Evolutionary conservation across 2,113 vertebrate species (phyloP).

Genomic region (Redunca redunca): DNA sequence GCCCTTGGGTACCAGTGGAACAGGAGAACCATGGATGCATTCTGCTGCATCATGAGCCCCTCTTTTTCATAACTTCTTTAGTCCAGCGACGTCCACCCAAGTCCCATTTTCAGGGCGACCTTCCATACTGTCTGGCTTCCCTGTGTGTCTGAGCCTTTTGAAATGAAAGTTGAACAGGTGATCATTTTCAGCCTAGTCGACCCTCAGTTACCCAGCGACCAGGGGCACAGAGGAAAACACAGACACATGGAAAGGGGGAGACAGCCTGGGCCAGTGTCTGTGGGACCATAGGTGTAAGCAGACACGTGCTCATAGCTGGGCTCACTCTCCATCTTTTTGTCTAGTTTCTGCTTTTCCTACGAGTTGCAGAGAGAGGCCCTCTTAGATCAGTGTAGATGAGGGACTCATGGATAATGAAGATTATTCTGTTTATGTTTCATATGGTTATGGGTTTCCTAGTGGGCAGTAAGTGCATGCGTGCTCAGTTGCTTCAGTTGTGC

Average conservation of each 20-base stretch:
- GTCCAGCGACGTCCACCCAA: not conserved
- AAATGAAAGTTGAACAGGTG: not conserved
- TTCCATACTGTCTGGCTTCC: not conserved
- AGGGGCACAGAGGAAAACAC: not conserved
- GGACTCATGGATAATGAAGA: not conserved
- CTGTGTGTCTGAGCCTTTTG: not conserved
- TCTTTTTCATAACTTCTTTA: not conserved
- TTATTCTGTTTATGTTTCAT: not conserved
- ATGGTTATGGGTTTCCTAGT: not conserved
- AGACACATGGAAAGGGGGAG: not conserved
- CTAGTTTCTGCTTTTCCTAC: not conserved
- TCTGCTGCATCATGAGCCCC: not conserved
- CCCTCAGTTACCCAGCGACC: not conserved
- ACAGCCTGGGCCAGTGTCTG: not conserved
- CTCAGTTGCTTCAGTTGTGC: not conserved
- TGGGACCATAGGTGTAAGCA: not conserved
- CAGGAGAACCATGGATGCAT: fast-evolving
- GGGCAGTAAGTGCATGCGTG: not conserved
- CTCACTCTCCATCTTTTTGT: not conserved
- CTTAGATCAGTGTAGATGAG: not conserved
- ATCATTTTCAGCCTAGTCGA: not conserved
- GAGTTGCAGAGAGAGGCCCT: not conserved
- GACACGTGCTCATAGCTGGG: not conserved
- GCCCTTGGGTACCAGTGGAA: too few relatives aligned
- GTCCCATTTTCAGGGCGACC: fast-evolving